Evolutionary conservation across 1,140 invertebrate genomes (phyloP).

Genomic region (Lasaia peninsularis): DNA sequence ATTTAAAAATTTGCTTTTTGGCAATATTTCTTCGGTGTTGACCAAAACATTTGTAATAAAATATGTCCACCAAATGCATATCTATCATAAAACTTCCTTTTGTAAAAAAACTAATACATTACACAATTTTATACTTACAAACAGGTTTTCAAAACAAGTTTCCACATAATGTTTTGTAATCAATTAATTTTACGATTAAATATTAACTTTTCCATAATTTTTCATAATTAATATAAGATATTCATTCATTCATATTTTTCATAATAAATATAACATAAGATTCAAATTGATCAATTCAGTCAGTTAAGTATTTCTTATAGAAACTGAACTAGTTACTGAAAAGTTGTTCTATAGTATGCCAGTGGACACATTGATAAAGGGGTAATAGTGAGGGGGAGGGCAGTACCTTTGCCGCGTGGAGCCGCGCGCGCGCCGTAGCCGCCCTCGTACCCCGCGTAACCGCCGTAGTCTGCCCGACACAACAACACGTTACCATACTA

Average conservation of each 20-base stretch:
- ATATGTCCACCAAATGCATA: not conserved
- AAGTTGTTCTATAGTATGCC: not conserved
- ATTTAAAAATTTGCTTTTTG: too few species aligned
- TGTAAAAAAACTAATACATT: not conserved
- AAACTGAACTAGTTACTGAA: not conserved
- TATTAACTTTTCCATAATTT: too few species aligned
- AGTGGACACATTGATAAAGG: conserved; percentile 8
- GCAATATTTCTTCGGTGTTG: too few species aligned
- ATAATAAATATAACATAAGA: too few species aligned
- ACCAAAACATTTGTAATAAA: not conserved
- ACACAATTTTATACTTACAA: not conserved
- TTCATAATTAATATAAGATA: not conserved
- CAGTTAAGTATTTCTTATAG: too few species aligned
- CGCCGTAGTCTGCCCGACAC: conserved; percentile 85
- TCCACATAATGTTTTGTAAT: too few species aligned
- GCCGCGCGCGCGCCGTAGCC: conserved; percentile 87
- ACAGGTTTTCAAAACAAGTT: too few species aligned
- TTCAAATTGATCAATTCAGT: too few species aligned
- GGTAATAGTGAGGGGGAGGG: conserved; percentile 31
- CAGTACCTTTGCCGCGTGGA: conserved; percentile 87
- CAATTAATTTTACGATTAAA: too few species aligned
- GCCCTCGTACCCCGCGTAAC: conserved; percentile 88
- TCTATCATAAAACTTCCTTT: not conserved
- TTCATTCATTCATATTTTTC: too few species aligned
- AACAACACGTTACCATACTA: conserved; percentile 33